Base-by-base conservation (phyloP, 2,797 vertebrate genomes). In the Telmatherina bonti region DNA sequence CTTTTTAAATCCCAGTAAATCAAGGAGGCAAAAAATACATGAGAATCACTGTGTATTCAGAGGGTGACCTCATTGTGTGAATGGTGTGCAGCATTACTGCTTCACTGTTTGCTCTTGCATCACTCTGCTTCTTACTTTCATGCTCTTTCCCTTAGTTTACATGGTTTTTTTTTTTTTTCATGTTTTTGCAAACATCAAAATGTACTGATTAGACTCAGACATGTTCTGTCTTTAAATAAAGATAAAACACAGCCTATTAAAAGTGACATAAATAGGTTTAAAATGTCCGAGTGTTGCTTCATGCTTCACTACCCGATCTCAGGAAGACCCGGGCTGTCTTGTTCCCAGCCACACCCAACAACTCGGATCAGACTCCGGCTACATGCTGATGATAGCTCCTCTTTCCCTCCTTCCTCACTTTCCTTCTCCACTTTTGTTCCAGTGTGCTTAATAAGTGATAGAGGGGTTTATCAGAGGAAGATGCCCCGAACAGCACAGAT, bases 401-500 rank as follows among this genome's bases (percentile, higher is more conserved):
- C 27, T 57, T 52, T 49, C 38, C 52, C 43, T 31, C 41, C 41
- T n/a, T 52, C 22, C 18, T 83, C n/a, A 7, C 38, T 59, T 41
- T 68, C 68, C 71, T 75, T 73, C 79, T 36, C 61, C 36, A 58
- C 74, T 76, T 82, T 89, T 88, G 81, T 91, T 93, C 74, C 79
- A 82, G 71, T 79, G 90, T 88, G 80, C 84, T 91, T 78, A 85
- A 89, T 85, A 86, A 88, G 79, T 91, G 89, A 91, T 86, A 78
- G 85, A 89, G 83, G 15, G 49, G 82, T 90, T 91, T 83, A 92
- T 92, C 81, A 62, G 68, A 78, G 74, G 74, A 71, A 66, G 68
- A 80, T 58, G 74, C 84, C 84, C 79, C 76, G 72, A 61, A 75
- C 26, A 66, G 64, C 61, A 68, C 76, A 89, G 85, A 93, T 92